phyloP scores from a whole-genome alignment of 2,888 invertebrate species.

The Melipona bicolor region DNA sequence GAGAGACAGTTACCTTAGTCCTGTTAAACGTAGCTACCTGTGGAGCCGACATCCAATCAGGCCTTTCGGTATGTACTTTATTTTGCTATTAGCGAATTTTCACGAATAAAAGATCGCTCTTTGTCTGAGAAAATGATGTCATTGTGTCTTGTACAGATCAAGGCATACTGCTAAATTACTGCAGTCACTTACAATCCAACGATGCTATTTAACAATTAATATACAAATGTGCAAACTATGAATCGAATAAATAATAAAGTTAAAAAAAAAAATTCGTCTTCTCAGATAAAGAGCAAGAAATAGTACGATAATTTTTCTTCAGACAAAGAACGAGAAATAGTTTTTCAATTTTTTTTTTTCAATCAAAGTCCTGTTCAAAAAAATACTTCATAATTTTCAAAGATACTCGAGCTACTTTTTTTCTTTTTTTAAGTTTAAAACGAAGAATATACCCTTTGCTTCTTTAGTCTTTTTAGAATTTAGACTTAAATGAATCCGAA shows the following conservation, averaged over 20 bases:
- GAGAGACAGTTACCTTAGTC: slow-evolving; percentile 95
- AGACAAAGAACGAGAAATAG: not conserved
- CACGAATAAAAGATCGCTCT: not conserved
- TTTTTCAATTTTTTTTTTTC: not conserved
- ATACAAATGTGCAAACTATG: too few species aligned
- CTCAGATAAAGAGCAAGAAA: not conserved
- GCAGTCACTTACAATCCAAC: too few species aligned
- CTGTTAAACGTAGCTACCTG: slow-evolving; percentile 95
- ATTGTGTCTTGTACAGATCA: too few species aligned
- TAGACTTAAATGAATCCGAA: not conserved
- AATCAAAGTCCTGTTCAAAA: not conserved
- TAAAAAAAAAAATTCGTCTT: not conserved
- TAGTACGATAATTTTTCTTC: not conserved
- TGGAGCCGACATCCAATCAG: slow-evolving; percentile 96
- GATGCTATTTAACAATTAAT: too few species aligned
- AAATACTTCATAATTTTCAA: not conserved
- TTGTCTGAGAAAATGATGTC: slow-evolving; percentile 8
- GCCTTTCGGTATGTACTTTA: slow-evolving; percentile 91
- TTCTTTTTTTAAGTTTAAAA: not conserved
- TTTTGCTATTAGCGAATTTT: not conserved
- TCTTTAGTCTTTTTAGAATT: not conserved
- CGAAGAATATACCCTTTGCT: not conserved
- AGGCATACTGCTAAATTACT: too few species aligned
- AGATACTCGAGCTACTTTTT: not conserved
- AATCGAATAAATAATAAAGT: not conserved